Percentiles rank a stretch among this genome's conserved stretches.
These are phyloP conservation scores for Zaprionus lineosus DNA, from an alignment of 2,888 invertebrate genomes.

Conservation along the genomic window DNA sequence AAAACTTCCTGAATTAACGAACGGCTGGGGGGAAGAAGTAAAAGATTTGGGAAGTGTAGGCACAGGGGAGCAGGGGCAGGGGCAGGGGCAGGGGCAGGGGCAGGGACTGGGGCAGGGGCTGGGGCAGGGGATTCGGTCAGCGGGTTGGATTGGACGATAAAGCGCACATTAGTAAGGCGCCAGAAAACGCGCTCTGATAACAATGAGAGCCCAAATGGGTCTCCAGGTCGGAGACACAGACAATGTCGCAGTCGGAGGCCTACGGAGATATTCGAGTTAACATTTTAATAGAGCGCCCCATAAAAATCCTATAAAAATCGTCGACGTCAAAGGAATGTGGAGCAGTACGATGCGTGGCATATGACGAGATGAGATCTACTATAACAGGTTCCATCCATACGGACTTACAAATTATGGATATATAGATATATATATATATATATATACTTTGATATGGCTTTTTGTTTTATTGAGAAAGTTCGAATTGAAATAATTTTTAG, in stretches of 20 bases:
- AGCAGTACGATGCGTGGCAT: slow-evolving; percentile 11
- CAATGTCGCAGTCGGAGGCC: slow-evolving; percentile 42
- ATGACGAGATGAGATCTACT: slow-evolving; percentile 13
- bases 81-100: neutral
- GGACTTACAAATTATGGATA: slow-evolving; percentile 3
- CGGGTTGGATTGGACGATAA: slow-evolving; percentile 64
- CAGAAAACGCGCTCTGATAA: slow-evolving; percentile 68
- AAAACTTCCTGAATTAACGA: slow-evolving; percentile 68
- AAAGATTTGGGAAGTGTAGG: neutral
- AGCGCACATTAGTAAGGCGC: slow-evolving; percentile 75
- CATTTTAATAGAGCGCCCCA: slow-evolving; percentile 70
- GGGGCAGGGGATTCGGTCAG: neutral
- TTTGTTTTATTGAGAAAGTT: slow-evolving; percentile 37
- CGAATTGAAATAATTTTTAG: slow-evolving; percentile 16
- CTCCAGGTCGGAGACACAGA: slow-evolving; percentile 48
- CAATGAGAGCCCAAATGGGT: slow-evolving; percentile 50
- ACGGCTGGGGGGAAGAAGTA: neutral
- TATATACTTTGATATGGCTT: too few relatives aligned
- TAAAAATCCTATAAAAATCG: slow-evolving; percentile 68
- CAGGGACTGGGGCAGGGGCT: neutral
- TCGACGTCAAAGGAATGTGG: slow-evolving; percentile 37
- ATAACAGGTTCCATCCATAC: slow-evolving; percentile 40
- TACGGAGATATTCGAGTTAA: slow-evolving; percentile 46
- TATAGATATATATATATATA: neutral
- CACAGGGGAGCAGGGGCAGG: neutral